Evolutionary conservation across 1,140 invertebrate genomes (phyloP), one percentile per base, ranked within the genome.

Genomic region (Homalodisca vitripennis): DNA sequence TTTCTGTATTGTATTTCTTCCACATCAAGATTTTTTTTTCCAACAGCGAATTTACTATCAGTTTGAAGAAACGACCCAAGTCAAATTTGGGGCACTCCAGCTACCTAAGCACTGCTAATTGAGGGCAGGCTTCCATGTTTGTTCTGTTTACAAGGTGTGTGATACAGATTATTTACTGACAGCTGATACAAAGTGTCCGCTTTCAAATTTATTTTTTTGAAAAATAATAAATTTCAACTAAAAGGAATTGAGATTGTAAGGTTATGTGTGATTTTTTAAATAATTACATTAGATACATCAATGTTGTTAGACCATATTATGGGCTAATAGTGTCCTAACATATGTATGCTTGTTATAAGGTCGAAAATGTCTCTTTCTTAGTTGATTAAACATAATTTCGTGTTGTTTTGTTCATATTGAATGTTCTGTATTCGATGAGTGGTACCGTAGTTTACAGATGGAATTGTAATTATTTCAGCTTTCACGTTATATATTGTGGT

Each of bases 181-280:
- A 17, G 20, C 20, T 55, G 6, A 12, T 6, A 12, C 17, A 55
- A 22, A 12, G 22, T 12, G 17, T 10, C 24, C 20, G 51, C 10
- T 12, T 55, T 55, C 17, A 55, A 12, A 12, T 17, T 22, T 55
- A 55, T 20, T 20, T 12, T 55, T 55, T 55, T 20, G 30, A 64
- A n/a, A 64, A 64, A 64, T 64, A 64, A 64, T 64, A 34, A 24
- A 64, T 41, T 64, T 34, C 2, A 64, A 64, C 34, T 64, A 46
- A 66, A 66, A 63, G 63, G 63, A 66, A 66, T 66, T 66, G 63
- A 66, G 32, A 46, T 66, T 29, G 24, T 24, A 27, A 66, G 12
- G 63, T 66, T 66, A 66, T 66, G 26, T 66, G 63, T 66, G 34
- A 27, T 66, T 66, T 66, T 66, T 66, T 26, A 41, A 66, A 26